Evolutionary conservation across 30 jellyfish, hydroid and myxozoan genomes (phyloP).

Genomic region (Nemopilema nomurai): DNA sequence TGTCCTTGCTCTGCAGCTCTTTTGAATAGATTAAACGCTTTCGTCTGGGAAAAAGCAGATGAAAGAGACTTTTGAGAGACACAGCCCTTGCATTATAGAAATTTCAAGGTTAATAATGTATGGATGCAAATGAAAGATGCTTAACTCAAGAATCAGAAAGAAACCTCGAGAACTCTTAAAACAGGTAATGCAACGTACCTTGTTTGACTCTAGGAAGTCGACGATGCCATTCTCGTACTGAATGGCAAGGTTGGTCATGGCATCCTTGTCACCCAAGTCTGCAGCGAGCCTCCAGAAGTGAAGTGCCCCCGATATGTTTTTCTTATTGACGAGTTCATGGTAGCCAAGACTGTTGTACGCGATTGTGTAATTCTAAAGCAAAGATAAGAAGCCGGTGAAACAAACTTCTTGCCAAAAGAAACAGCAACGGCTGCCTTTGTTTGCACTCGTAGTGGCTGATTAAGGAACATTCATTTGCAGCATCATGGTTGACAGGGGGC

Average conservation of each 20-base stretch:
- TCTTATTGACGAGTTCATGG: constrained; percentile 47
- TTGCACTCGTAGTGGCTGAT: too few species aligned
- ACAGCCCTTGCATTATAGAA: neutral
- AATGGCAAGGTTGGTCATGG: constrained; percentile 39
- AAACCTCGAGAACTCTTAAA: too few species aligned
- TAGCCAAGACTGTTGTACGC: constrained; percentile 79
- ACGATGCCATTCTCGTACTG: constrained; percentile 45
- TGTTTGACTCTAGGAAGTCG: constrained; percentile 16
- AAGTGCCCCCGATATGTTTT: constrained; percentile 64
- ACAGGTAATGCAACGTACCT: constrained; percentile 30
- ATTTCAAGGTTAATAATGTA: too few species aligned
- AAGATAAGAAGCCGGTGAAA: neutral
- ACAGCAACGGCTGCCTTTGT: too few species aligned
- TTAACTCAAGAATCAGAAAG: too few species aligned
- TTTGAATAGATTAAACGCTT: constrained; percentile 45
- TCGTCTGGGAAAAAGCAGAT: constrained; percentile 23
- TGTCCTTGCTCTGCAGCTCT: constrained; percentile 64
- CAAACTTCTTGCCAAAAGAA: neutral
- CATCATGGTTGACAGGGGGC: too few species aligned
- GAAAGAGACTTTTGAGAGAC: neutral
- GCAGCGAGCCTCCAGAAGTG: constrained; percentile 55
- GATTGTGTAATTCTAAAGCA: constrained; percentile 50
- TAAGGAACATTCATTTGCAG: too few species aligned
- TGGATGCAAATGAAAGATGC: too few species aligned
- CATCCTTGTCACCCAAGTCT: constrained; percentile 49